Percentiles rank a stretch among this genome's conserved stretches.
phyloP scores from a whole-genome alignment of 30 jellyfish, hydroid and myxozoan genomes.

The Hydra vulgaris region DNA sequence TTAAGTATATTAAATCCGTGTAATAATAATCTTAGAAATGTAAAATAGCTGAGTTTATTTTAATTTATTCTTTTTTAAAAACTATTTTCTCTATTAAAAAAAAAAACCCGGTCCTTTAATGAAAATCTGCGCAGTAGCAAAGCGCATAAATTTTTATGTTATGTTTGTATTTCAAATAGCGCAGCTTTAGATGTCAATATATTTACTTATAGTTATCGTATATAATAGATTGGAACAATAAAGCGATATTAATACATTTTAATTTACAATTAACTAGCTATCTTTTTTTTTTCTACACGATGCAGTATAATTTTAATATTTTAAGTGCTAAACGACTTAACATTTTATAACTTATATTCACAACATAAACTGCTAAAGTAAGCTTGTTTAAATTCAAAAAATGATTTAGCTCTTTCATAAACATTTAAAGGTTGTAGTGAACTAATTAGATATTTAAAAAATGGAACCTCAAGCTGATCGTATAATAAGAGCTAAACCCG shows the following conservation, averaged over 20 bases:
- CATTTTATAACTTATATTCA: too few relatives aligned
- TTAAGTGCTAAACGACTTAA: neutral
- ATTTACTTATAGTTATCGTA: neutral
- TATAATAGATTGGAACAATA: neutral
- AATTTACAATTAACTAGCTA: neutral
- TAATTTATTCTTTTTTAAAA: too few relatives aligned
- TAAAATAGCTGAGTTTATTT: neutral
- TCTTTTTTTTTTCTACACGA: neutral
- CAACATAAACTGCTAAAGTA: neutral
- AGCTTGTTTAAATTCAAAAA: neutral
- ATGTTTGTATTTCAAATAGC: neutral
- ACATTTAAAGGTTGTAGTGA: neutral
- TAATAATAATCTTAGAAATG: too few relatives aligned
- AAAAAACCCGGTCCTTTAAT: neutral
- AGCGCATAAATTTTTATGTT: neutral
- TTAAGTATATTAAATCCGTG: too few relatives aligned
- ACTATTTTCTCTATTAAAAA: neutral
- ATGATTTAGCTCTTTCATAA: too few relatives aligned
- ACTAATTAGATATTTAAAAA: neutral
- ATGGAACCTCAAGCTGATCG: constrained; percentile 25
- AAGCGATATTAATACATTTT: neutral
- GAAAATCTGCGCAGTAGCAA: neutral
- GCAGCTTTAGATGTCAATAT: neutral
- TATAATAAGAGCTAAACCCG: constrained; percentile 12
- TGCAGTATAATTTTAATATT: neutral